A percentile compares a stretch with the other conserved stretches of the same genome.
Evolutionary conservation across 2,113 vertebrate genomes (phyloP).

Genomic region (Pogonocichla stellata): DNA sequence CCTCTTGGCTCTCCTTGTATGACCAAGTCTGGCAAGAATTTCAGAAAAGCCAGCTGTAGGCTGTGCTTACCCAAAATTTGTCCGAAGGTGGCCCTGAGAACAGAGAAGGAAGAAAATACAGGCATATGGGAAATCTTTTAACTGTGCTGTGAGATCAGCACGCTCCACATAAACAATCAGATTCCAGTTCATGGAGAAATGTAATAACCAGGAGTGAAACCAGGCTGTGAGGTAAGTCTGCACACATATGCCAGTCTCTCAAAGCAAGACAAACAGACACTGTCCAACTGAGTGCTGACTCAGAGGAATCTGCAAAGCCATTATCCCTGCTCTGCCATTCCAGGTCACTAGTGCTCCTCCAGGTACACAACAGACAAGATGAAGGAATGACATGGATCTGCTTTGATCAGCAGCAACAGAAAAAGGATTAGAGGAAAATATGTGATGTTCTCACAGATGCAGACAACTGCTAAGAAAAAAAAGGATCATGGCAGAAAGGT

Average conservation of each 20-base stretch:
- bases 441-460: neutral
- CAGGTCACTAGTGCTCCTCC: neutral
- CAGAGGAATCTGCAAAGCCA: neutral
- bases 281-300: neutral
- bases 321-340: neutral
- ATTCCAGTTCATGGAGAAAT: neutral
- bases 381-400: neutral
- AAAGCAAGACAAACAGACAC: neutral
- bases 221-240: neutral
- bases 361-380: neutral
- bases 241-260: neutral
- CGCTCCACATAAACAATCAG: rapidly evolving
- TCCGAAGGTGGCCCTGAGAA: neutral
- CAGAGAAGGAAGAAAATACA: neutral
- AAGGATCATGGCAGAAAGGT: neutral
- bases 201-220: neutral
- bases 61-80: neutral
- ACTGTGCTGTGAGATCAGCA: neutral
- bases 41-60: neutral
- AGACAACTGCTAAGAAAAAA: neutral
- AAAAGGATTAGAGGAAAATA: neutral
- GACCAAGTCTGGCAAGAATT: neutral
- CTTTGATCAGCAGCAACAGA: neutral
- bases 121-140: neutral
- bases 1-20: neutral